Evolutionary conservation across 2,797 vertebrate species (phyloP), one percentile per base, ranked within the genome.

Genomic region (Crocidura indochinensis): DNA sequence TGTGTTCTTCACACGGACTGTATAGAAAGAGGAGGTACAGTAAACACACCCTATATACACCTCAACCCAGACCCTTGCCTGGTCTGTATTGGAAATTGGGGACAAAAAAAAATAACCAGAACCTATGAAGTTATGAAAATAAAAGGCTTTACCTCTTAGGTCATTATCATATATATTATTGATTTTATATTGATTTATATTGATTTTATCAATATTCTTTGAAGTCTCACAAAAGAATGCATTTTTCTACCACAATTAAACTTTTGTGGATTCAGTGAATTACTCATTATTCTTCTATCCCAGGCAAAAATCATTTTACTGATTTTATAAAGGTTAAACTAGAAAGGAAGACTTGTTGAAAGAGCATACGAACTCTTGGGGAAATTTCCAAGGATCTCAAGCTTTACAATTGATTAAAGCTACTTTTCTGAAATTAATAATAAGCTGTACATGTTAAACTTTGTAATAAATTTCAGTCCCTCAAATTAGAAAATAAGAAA

Each of bases 81-180:
- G n/a, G n/a, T n/a, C n/a, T n/a, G n/a, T n/a, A n/a, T n/a, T n/a
- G n/a, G n/a, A n/a, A n/a, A n/a, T n/a, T n/a, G n/a, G n/a, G n/a
- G n/a, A n/a, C n/a, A 56, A 56, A 56, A 19, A 17, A 56, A 64
- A 24, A 64, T 64, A 24, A 19, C 38, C 3, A 19, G 9, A 67
- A 69, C 15, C 38, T n/a, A 6, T 27, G 11, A 87, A 20, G 51
- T 49, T 64, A 62, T 8, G 38, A 56, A 91, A 88, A 84, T 99
- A 97, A 99, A 99, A 98, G 98, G 98, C 60, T 99, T 99, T 96
- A 99, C 98, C 0, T 99, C 99, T 86, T 99, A 98, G 98, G 98
- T 98, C 87, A 99, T 99, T 51, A 99, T 98, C 53, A 24, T 98
- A 53, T n/a, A n/a, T n/a, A n/a, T n/a, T n/a, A n/a, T n/a, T 38